Base-by-base conservation (phyloP, 1,140 invertebrate species). In the Heliconius eleuchia region DNA sequence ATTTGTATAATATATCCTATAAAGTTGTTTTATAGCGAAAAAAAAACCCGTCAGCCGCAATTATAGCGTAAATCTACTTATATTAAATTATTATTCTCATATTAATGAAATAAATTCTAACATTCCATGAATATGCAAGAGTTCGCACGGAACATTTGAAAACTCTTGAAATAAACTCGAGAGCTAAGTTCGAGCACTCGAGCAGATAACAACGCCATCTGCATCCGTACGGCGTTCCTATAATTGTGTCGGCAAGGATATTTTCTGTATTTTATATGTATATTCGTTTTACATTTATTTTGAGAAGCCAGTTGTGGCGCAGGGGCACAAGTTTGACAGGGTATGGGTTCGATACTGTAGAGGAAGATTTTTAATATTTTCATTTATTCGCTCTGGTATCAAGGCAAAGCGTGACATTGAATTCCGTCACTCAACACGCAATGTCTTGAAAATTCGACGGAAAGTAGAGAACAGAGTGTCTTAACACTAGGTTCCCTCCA, bases 81-180 rank as follows among this genome's bases (percentile, higher is more conserved):
- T 52, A 19, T 52, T 23, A n/a, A 23, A 57, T 66, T 66, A 66
- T 30, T 11, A 66, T 66, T 66, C 60, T 66, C 13, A n/a, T 66
- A 30, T 66, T 66, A 66, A 66, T 66, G 60, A 66, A 66, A 66
- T 79, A 71, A 79, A 79, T 71, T 79, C 73, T 72, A 74, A 79
- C 66, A 55, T 76, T 71, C 50, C 70, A 76, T 79, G 78, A 79
- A 79, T 79, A 72, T 77, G 70, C 76, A 79, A 79, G 70, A 71
- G 46, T 75, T 75, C 73, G 73, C 73, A 71, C n/a, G 27, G 74
- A 74, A 76, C 74, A 55, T 74, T 79, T 71, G 66, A 72, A 73
- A 76, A 80, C 52, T 80, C 75, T 80, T 52, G 74, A 80, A 76
- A 80, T 80, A 80, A 80, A 80, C 79, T 80, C 75, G 71, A 66